These are phyloP conservation scores for Nannospalax galili DNA, from an alignment of 2,113 vertebrate species.

Conservation along the genomic window DNA sequence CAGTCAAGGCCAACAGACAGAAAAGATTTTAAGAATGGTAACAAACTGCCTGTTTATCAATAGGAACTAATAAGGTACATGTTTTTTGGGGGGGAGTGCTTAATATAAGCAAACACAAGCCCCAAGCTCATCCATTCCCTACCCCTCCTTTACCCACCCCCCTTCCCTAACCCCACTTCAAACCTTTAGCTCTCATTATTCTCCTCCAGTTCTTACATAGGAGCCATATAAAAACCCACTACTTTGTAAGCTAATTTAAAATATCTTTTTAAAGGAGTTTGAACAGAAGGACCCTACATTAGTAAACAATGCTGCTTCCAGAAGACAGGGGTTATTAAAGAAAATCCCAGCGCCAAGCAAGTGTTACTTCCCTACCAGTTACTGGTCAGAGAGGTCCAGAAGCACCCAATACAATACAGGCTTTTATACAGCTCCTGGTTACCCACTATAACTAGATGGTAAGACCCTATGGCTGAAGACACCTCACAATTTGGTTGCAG, in stretches of 20 bases:
- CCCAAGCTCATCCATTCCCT: not conserved
- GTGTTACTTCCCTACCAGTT: not conserved
- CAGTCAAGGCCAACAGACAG: not conserved
- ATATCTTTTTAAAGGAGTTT: not conserved
- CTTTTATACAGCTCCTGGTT: no score
- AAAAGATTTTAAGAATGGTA: not conserved
- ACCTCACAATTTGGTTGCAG: not conserved
- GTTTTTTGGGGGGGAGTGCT: not conserved
- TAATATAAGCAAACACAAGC: conserved; percentile 15
- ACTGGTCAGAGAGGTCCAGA: not conserved
- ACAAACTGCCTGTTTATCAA: not conserved
- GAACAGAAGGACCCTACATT: not conserved
- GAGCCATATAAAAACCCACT: not conserved
- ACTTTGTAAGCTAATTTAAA: not conserved
- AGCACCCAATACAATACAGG: not conserved
- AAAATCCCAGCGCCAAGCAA: not conserved
- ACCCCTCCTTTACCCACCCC: not conserved
- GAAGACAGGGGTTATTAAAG: not conserved
- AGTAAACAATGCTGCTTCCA: not conserved
- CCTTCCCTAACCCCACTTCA: not conserved
- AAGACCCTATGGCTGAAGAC: not conserved
- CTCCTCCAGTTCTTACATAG: not conserved
- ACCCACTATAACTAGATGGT: not conserved
- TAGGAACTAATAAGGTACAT: not conserved
- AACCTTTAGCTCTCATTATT: not conserved